Evolutionary conservation across 2,888 invertebrate species (phyloP).

Genomic region (Poecilobothrus nobilitatus): DNA sequence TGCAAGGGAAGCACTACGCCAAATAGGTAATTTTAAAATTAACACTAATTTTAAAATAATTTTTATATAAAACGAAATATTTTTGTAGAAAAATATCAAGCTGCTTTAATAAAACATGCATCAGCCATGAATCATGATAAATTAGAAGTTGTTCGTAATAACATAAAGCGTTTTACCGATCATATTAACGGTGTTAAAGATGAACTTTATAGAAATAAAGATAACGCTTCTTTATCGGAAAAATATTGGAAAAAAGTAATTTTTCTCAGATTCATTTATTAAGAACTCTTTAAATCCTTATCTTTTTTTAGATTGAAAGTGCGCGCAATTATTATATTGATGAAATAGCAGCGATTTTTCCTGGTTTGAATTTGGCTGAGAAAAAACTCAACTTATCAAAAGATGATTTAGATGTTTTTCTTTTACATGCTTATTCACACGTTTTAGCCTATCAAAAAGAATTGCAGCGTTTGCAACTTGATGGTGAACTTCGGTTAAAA

Average conservation of each 20-base stretch:
- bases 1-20: conserved; percentile 50
- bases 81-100: conserved; percentile 35
- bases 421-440: conserved; percentile 68
- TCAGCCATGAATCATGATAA: conserved; percentile 37
- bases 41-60: background rate
- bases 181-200: conserved; percentile 55
- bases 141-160: conserved; percentile 48
- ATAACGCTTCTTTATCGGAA: conserved; percentile 57
- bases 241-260: conserved; percentile 73
- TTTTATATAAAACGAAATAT: conserved; percentile 9
- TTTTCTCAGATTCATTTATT: background rate
- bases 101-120: conserved; percentile 35
- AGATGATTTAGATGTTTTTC: conserved; percentile 64
- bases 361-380: conserved; percentile 59
- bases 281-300: conserved; percentile 37
- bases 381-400: conserved; percentile 54
- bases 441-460: conserved; percentile 70
- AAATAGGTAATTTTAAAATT: conserved; percentile 44
- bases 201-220: conserved; percentile 50
- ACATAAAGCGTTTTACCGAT: conserved; percentile 48
- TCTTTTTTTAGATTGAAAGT: conserved; percentile 39
- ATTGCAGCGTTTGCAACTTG: conserved; percentile 59
- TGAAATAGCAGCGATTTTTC: conserved; percentile 62
- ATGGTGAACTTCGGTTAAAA: conserved; percentile 54
- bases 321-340: conserved; percentile 55